Percentiles rank a stretch among this genome's conserved stretches.
These are phyloP conservation scores for Homalodisca vitripennis DNA, from an alignment of 1,140 invertebrate genomes.

Conservation along the genomic window DNA sequence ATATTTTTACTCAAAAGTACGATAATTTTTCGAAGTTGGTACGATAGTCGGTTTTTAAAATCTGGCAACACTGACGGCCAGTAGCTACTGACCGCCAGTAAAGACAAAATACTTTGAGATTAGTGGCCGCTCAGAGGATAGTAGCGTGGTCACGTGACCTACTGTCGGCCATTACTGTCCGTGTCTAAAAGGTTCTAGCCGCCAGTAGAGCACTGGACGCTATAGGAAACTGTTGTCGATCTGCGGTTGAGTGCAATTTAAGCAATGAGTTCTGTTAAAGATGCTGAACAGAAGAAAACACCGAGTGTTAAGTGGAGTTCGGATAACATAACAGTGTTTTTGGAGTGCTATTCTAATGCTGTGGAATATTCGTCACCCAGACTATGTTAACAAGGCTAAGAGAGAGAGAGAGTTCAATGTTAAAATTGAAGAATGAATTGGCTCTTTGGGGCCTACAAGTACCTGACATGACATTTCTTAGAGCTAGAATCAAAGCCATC, in stretches of 20 bases:
- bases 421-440: neutral
- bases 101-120: too few relatives aligned
- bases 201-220: neutral
- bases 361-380: constrained; percentile 10
- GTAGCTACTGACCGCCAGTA: too few relatives aligned
- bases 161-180: constrained; percentile 5
- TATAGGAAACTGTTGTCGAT: constrained; percentile 12
- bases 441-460: neutral
- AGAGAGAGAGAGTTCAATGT: constrained; percentile 7
- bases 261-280: neutral
- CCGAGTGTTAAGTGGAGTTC: constrained; percentile 13
- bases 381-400: constrained; percentile 17
- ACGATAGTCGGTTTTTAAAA: too few relatives aligned
- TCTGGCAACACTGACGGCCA: too few relatives aligned
- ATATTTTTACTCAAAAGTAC: too few relatives aligned
- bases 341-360: constrained; percentile 9
- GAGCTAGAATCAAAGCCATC: constrained; percentile 4
- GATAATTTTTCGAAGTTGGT: too few relatives aligned
- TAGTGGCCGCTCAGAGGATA: too few relatives aligned
- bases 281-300: neutral
- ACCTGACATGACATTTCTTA: neutral
- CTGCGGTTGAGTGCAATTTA: constrained; percentile 6
- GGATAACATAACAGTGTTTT: constrained; percentile 18
- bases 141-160: too few relatives aligned
- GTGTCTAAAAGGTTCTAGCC: too few relatives aligned